These are phyloP conservation scores for Ianthella basta DNA, from an alignment of 37 sponge, comb jelly and placozoan genomes.

Conservation along the genomic window DNA sequence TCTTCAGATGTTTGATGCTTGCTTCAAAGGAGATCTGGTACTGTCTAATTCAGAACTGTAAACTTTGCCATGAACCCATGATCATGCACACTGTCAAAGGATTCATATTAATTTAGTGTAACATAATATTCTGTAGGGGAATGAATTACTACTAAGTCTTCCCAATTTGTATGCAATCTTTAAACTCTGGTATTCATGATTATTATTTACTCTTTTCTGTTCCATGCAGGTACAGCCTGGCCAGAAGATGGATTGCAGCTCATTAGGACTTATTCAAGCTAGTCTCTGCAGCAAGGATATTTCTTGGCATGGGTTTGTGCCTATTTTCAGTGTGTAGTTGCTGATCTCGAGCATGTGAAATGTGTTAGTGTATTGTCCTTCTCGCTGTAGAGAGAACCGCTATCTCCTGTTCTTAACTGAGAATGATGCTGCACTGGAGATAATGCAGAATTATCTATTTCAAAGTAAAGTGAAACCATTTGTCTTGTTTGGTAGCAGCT, in stretches of 20 bases:
- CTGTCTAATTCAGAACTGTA: neutral
- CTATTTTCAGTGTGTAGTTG: neutral
- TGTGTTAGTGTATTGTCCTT: constrained; percentile 4
- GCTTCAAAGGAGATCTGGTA: neutral
- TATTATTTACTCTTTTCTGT: neutral
- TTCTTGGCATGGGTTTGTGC: constrained; percentile 74
- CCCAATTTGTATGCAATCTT: no score
- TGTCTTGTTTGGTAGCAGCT: constrained; percentile 92
- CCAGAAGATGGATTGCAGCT: constrained; percentile 48
- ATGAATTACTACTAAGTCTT: no score
- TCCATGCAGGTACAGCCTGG: neutral
- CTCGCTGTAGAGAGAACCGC: constrained; percentile 74
- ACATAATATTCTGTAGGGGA: no score
- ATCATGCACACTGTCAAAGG: no score
- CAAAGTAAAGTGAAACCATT: constrained; percentile 44
- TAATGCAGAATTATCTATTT: constrained; percentile 60
- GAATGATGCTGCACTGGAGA: constrained; percentile 90
- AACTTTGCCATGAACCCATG: no score
- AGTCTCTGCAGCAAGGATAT: constrained; percentile 68
- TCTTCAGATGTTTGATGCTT: neutral
- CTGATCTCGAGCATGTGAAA: neutral
- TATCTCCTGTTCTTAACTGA: constrained; percentile 91
- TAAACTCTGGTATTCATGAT: neutral
- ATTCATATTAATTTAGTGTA: no score
- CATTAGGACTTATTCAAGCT: constrained; percentile 72